phyloP scores from a whole-genome alignment of 2,797 vertebrate genomes.

The Hippopotamyrus pictus region DNA sequence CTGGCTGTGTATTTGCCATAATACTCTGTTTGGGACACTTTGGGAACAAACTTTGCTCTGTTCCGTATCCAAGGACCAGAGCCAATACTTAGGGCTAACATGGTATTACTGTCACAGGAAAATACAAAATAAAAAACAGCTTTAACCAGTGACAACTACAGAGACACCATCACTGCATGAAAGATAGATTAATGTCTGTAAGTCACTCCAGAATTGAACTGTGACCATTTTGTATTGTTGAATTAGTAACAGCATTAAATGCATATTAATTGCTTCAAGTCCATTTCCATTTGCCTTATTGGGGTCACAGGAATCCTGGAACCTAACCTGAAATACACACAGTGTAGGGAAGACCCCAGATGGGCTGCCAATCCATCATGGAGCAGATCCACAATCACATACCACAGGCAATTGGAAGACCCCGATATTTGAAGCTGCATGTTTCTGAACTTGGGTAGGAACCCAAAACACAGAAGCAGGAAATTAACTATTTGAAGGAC shows the following conservation, averaged over 20 bases:
- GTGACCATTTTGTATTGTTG: neutral
- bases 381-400: neutral
- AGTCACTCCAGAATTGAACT: neutral
- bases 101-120: constrained; percentile 3
- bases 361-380: neutral
- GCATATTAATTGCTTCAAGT: neutral
- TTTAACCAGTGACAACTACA: neutral
- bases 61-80: neutral
- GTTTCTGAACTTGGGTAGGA: neutral
- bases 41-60: neutral
- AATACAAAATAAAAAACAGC: neutral
- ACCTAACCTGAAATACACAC: neutral
- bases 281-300: neutral
- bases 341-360: neutral
- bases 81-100: neutral
- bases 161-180: neutral
- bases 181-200: neutral
- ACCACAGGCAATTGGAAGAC: neutral
- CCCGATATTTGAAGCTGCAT: neutral
- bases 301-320: neutral
- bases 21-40: neutral
- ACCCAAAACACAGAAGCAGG: neutral
- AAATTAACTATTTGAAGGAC: neutral
- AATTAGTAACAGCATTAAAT: neutral
- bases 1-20: neutral